Evolutionary conservation across 2,888 invertebrate species (phyloP).

Genomic region (Arge pagana): DNA sequence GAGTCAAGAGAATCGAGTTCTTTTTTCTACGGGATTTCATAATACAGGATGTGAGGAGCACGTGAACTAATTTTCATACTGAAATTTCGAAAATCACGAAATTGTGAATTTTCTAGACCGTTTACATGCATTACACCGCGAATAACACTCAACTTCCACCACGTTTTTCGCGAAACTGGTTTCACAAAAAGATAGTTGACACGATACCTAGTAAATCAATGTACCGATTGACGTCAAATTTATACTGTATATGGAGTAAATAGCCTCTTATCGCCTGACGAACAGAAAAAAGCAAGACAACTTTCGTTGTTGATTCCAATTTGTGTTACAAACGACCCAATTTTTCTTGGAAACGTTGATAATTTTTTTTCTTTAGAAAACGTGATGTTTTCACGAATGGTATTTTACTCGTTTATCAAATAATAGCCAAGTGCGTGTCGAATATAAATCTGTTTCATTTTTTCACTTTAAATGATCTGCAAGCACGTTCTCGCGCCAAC

Average conservation of each 20-base stretch:
- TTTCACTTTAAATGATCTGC: too few species aligned
- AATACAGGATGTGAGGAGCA: background rate
- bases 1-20: background rate
- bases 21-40: background rate
- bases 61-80: background rate
- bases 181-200: background rate
- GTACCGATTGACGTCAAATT: slow-evolving; percentile 4
- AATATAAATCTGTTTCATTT: too few species aligned
- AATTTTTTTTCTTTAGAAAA: too few species aligned
- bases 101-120: background rate
- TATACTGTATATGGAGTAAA: background rate
- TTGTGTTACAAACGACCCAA: too few species aligned
- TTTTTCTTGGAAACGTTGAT: too few species aligned
- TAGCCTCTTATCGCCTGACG: background rate
- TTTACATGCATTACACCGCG: background rate
- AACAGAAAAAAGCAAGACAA: background rate
- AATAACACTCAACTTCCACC: background rate
- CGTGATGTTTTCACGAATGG: too few species aligned
- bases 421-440: too few species aligned
- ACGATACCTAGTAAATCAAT: slow-evolving; percentile 1
- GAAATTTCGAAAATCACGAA: background rate
- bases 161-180: background rate
- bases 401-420: too few species aligned
- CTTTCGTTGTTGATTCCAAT: too few species aligned
- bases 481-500: too few species aligned